Evolutionary conservation across 2,888 invertebrate genomes (phyloP).

Genomic region (Mechanitis mazaeus): DNA sequence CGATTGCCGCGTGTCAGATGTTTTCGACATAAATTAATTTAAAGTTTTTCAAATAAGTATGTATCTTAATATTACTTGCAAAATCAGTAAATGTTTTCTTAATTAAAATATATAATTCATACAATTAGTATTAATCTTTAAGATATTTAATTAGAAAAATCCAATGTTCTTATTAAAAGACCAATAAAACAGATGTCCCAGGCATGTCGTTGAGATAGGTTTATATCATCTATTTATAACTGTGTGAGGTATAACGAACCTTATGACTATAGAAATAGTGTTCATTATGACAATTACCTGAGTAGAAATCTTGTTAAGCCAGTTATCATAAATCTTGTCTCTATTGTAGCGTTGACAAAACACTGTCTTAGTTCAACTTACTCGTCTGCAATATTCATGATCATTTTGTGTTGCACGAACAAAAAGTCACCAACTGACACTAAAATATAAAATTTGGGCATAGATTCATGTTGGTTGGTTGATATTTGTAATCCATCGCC

Average conservation of each 20-base stretch:
- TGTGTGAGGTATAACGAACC: background rate
- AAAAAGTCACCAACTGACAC: too few species aligned
- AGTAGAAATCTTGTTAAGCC: background rate
- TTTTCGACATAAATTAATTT: too few species aligned
- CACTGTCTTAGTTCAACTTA: slow-evolving; percentile 15
- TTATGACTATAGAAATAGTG: slow-evolving; percentile 5
- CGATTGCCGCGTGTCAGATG: too few species aligned
- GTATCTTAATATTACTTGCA: too few species aligned
- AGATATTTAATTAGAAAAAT: background rate
- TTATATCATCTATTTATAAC: background rate
- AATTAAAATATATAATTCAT: too few species aligned
- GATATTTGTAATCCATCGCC: too few species aligned
- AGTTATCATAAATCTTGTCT: slow-evolving; percentile 20
- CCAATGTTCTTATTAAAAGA: background rate
- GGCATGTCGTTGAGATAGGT: background rate
- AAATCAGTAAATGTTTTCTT: too few species aligned
- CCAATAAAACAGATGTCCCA: background rate
- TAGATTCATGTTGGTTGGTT: too few species aligned
- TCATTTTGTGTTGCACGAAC: too few species aligned
- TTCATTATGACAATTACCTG: background rate
- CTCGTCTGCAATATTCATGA: background rate
- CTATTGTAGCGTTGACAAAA: slow-evolving; percentile 19
- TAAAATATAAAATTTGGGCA: too few species aligned
- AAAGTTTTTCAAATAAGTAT: too few species aligned
- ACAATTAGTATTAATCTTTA: too few species aligned